These are phyloP conservation scores for Catotricha subobsoleta DNA, from an alignment of 2,888 invertebrate genomes.

Conservation along the genomic window DNA sequence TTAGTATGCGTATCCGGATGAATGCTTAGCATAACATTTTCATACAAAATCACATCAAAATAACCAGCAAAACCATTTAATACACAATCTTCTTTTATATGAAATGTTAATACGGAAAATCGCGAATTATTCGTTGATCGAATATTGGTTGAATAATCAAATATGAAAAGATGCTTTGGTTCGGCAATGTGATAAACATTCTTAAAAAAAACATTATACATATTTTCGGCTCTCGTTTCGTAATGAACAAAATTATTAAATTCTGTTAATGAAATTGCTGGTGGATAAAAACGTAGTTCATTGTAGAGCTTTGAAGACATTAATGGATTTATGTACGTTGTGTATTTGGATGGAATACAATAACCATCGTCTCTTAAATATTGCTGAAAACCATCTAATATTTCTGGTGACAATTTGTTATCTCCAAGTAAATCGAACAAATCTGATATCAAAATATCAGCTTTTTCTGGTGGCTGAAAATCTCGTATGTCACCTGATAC, in stretches of 20 bases:
- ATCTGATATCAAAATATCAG: slow-evolving; percentile 92
- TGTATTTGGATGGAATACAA: slow-evolving; percentile 78
- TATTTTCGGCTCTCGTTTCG: slow-evolving; percentile 43
- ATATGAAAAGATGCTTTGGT: slow-evolving; percentile 50
- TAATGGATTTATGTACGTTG: slow-evolving; percentile 82
- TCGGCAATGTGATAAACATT: slow-evolving; percentile 34
- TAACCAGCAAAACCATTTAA: slow-evolving; percentile 93
- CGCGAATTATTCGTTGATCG: slow-evolving; percentile 50
- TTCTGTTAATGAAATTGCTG: slow-evolving; percentile 20
- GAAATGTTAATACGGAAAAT: slow-evolving; percentile 47
- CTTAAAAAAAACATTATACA: slow-evolving; percentile 84
- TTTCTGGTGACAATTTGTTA: slow-evolving; percentile 97
- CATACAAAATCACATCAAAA: slow-evolving; percentile 74
- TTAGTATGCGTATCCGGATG: slow-evolving; percentile 73
- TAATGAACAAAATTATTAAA: slow-evolving; percentile 18
- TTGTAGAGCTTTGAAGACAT: slow-evolving; percentile 76
- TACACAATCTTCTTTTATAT: slow-evolving; percentile 53
- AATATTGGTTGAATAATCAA: slow-evolving; percentile 75
- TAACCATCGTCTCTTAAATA: slow-evolving; percentile 73
- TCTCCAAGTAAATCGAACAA: slow-evolving; percentile 93
- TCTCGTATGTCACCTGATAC: slow-evolving; percentile 76
- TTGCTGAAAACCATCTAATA: slow-evolving; percentile 82
- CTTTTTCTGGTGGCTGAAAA: slow-evolving; percentile 62
- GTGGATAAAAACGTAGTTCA: slow-evolving; percentile 37
- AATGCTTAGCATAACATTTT: slow-evolving; percentile 72